These are phyloP conservation scores for Eupeodes luniger DNA, from an alignment of 2,888 invertebrate genomes.

Conservation along the genomic window DNA sequence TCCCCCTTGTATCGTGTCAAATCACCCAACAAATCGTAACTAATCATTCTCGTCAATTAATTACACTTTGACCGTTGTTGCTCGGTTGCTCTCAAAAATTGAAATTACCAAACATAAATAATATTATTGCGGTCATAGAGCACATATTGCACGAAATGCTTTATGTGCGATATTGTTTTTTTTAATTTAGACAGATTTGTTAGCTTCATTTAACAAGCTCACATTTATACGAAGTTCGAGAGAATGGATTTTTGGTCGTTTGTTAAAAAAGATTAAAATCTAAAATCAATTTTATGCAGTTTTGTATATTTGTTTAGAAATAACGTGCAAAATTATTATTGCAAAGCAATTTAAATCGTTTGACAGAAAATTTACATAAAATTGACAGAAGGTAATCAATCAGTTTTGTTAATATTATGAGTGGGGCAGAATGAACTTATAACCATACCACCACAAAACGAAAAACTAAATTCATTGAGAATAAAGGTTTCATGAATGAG, in stretches of 20 bases:
- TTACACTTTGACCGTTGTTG: conserved; percentile 24
- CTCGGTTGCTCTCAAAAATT: background rate
- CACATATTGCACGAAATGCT: background rate
- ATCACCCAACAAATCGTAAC: background rate
- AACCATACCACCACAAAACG: background rate
- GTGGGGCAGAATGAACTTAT: background rate
- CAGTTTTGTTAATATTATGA: conserved; percentile 24
- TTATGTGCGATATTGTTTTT: background rate
- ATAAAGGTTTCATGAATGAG: background rate
- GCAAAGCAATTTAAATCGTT: conserved; percentile 10
- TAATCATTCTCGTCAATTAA: conserved; percentile 25
- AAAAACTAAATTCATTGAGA: no score
- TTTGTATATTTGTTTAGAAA: background rate
- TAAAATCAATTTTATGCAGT: conserved; percentile 7
- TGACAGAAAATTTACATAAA: conserved; percentile 35
- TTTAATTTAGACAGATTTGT: conserved; percentile 1
- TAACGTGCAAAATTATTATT: conserved; percentile 26
- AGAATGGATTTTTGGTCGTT: background rate
- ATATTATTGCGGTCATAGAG: conserved; percentile 17
- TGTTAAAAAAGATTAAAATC: conserved; percentile 16
- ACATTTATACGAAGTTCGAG: no score
- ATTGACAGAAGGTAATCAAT: conserved; percentile 35
- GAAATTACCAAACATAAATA: conserved; percentile 22
- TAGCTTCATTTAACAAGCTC: background rate
- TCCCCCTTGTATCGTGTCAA: no score